A percentile compares a stretch with the other conserved stretches of the same genome.
Evolutionary conservation across 35 echinoderm and acorn worm genomes (phyloP).

Genomic region (Patiria miniata): DNA sequence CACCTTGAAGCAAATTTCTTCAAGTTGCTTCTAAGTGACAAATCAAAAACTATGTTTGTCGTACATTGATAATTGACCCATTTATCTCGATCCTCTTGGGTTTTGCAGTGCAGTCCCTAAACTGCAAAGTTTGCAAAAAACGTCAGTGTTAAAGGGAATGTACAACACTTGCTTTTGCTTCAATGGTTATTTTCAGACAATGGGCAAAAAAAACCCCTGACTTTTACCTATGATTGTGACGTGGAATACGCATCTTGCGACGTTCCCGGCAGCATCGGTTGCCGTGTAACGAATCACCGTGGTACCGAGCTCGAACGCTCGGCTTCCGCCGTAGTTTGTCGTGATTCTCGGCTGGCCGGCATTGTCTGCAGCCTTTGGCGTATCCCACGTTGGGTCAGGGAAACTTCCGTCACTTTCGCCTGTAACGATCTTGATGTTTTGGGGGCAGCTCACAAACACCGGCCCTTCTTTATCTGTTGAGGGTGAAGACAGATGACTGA

Average conservation of each 20-base stretch:
- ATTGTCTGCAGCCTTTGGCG: background rate
- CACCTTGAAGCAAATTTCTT: too few species aligned
- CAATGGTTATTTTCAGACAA: too few species aligned
- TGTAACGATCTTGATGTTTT: background rate
- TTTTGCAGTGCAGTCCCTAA: too few species aligned
- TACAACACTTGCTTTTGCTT: too few species aligned
- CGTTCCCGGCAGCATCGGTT: background rate
- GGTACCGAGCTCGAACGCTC: background rate
- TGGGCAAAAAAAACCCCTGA: too few species aligned
- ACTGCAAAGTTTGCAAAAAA: too few species aligned
- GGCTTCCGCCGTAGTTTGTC: background rate
- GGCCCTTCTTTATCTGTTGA: background rate
- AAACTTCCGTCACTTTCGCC: background rate
- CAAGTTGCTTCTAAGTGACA: too few species aligned
- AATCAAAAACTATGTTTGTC: too few species aligned
- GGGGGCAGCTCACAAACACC: background rate
- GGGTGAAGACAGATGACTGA: too few species aligned
- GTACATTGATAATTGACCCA: too few species aligned
- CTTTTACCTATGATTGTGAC: slow-evolving; percentile 3
- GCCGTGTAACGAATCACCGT: background rate
- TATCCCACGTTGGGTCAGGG: background rate
- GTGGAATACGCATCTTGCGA: background rate
- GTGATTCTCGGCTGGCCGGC: background rate
- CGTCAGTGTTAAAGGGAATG: too few species aligned
- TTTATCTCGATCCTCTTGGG: too few species aligned